Base-by-base conservation (phyloP, 2,113 vertebrate species). In the Panthera leo region DNA sequence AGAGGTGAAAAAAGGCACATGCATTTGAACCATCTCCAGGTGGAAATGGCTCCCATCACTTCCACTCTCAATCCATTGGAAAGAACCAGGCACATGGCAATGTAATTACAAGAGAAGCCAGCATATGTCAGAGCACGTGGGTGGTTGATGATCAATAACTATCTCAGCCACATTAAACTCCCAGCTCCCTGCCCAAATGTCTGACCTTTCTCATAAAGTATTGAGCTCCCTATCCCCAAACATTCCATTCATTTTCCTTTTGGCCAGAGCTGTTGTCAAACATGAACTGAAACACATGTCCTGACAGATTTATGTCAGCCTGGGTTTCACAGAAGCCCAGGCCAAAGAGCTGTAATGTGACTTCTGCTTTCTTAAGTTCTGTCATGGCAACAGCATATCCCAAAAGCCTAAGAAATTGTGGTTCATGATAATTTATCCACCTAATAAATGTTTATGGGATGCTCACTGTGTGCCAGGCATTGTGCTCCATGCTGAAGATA, bases 81-180 rank as follows among this genome's bases (percentile, higher is more conserved):
- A 68, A 86, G 34, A 97, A 63, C 34, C 67, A 73, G 80, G 15
- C 2, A 13, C 3, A 5, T 0, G 13, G 16, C 7, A 29, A 31
- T 27, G 15, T 61, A 34, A 86, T 39, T 19, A 55, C 80, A 42
- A 76, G 67, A 34, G 65, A 85, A 31, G 51, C 78, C 12, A 36
- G 14, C 5, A 36, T 4, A 23, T 25, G 16, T 7, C 27, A 5
- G n/a, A n/a, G 7, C 39, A 23, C 2, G 1, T 1, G 42, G 58
- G n/a, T 75, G 53, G 78, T 67, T 11, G 14, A 61, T 31, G 48
- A 92, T 34, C 42, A 21, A 27, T 53, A 34, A 34, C 36, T 55
- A 16, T 51, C 71, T 73, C 53, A 88, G 34, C 11, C 29, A 58
- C 34, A 11, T 61, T 82, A 48, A 91, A 89, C 42, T 65, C 68